A percentile compares a stretch with the other conserved stretches of the same genome.
Evolutionary conservation across 2,113 vertebrate genomes (phyloP).

Genomic region (Lethenteron camtschaticum): DNA sequence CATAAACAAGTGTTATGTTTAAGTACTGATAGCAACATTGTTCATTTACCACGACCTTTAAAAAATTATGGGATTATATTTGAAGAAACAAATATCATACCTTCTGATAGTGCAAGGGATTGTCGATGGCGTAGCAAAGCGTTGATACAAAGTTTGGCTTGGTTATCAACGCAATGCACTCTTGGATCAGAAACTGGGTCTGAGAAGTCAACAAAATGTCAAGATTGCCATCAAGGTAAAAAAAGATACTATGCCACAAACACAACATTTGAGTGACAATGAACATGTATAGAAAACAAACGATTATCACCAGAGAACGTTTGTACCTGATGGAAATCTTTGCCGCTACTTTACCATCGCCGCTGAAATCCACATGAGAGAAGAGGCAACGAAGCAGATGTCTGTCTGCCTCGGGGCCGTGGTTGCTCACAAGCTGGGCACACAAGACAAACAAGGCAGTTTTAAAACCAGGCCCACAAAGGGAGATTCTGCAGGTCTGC

Average conservation of each 20-base stretch:
- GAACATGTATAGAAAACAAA: constrained; percentile 1
- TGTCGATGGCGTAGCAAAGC: constrained; percentile 96
- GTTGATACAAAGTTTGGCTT: constrained; percentile 99
- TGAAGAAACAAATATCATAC: constrained; percentile 23
- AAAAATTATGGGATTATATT: neutral
- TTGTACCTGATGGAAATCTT: constrained; percentile 98
- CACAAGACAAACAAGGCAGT: constrained; percentile 9
- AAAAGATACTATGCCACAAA: constrained; percentile 10
- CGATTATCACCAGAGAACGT: constrained; percentile 4
- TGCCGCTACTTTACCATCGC: constrained; percentile 99
- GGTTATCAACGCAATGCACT: constrained; percentile 91
- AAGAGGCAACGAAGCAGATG: constrained; percentile 99
- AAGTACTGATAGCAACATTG: neutral
- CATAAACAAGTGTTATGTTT: neutral
- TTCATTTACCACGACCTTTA: neutral
- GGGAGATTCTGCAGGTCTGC: too few relatives aligned
- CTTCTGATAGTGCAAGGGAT: constrained; percentile 99
- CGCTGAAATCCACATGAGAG: constrained; percentile 99
- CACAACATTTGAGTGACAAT: constrained; percentile 5
- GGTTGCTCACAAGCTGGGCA: constrained; percentile 89
- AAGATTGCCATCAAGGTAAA: constrained; percentile 11
- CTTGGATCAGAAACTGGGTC: constrained; percentile 99
- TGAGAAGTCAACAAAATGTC: constrained; percentile 15
- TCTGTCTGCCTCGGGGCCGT: constrained; percentile 99
- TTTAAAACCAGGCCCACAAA: neutral